Evolutionary conservation across 2,797 vertebrate species (phyloP), one percentile per base, ranked within the genome.

Genomic region (Notoglanidium macrostoma): DNA sequence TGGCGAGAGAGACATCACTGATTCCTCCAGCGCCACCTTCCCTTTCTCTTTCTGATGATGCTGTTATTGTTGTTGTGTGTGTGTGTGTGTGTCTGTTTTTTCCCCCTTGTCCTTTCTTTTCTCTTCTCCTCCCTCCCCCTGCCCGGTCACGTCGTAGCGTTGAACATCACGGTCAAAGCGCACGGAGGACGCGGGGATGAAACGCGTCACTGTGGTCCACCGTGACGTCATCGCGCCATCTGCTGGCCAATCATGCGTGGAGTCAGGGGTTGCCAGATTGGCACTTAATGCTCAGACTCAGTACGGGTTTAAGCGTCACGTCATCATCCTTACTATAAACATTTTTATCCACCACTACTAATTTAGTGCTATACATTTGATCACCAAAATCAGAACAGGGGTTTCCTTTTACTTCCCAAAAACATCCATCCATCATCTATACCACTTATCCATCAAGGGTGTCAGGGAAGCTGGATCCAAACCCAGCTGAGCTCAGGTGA

Each of bases 1-100:
- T 95, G 94, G 91, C 92, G 93, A 92, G 85, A 92, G 78, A 94
- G 95, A 95, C 95, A 96, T 96, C 89, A 91, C 91, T 92, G 68
- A 32, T 67, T 83, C 80, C 80, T 83, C 84, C 73, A 49, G 55
- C 40, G 55, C 55, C 73, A 54, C 72, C 12, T 67, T 67, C 6
- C 7, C 79, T 46, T 63, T 15, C 5, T 65, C 59, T 82, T 44
- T 4, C 23, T 73, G 44, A 12, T 46, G 70, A 23, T 74, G 72
- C 9, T 77, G 49, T 21, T 79, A 10, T 61, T 57, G 46, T 55
- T n/a, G 26, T 7, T 77, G 46, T 74, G 5, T 10, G 17, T 35
- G 40, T 40, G 35, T 35, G 35, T 35, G 35, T 35, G 35, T 35
- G 40, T 5, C 26, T 5, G 55, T 40, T 9, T 46, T 8, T 32